Conservation (phyloP, 2,888 invertebrate genomes). For the Gisinianus flammeolus region DNA sequence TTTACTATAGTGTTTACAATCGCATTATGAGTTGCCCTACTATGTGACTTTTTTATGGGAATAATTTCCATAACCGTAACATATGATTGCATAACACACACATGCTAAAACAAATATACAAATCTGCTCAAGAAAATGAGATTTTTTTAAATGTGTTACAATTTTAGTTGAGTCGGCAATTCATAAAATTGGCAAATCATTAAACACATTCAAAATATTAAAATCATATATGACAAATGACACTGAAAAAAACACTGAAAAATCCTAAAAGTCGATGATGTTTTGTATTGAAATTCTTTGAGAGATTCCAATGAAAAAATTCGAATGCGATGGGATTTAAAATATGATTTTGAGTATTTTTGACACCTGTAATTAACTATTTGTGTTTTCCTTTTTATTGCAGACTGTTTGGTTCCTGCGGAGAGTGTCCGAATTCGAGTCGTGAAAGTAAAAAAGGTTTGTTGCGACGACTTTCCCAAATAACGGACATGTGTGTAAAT, state of each 20-base stretch:
- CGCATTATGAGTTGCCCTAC: too few relatives aligned
- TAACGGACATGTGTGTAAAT: too few relatives aligned
- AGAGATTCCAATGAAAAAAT: neutral
- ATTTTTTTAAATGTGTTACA: neutral
- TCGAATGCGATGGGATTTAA: neutral
- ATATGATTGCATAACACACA: neutral
- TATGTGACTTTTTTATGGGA: neutral
- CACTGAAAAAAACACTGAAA: neutral
- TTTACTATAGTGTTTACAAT: too few relatives aligned
- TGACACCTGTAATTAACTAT: neutral
- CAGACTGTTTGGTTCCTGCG: constrained; percentile 45
- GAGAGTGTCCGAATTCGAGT: constrained; percentile 46
- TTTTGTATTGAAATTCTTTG: neutral
- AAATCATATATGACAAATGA: neutral
- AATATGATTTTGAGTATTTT: neutral
- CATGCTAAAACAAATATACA: too few relatives aligned
- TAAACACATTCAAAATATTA: neutral
- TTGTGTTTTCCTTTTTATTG: constrained; percentile 11
- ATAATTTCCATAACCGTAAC: neutral
- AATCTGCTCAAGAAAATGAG: too few relatives aligned
- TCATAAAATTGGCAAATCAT: neutral
- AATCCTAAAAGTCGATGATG: neutral
- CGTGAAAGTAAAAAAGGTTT: constrained; percentile 48
- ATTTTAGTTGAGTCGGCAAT: neutral
- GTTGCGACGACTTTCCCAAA: neutral